A percentile compares a stretch with the other conserved stretches of the same genome.
Evolutionary conservation across 2,113 vertebrate species (phyloP).

Genomic region (Sterrhoptilus dennistouni): DNA sequence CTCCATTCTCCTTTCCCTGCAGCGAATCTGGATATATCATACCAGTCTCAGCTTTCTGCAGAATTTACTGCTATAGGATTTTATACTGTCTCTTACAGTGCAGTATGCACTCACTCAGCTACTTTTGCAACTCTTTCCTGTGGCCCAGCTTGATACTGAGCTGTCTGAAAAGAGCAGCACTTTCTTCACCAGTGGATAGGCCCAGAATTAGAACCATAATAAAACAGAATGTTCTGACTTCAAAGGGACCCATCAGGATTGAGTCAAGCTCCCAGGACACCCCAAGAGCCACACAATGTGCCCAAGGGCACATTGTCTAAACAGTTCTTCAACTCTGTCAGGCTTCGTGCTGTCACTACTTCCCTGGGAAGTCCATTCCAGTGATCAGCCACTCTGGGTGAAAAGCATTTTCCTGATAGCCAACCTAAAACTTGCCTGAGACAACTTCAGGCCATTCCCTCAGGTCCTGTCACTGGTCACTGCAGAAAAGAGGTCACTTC

Average conservation of each 20-base stretch:
- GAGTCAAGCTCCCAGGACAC: not conserved
- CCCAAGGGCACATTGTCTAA: not conserved
- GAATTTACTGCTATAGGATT: not conserved
- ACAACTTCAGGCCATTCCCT: not conserved
- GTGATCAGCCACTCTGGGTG: not conserved
- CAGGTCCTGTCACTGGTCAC: not conserved
- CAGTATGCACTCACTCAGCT: not conserved
- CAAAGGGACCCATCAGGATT: not conserved
- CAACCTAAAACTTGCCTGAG: not conserved
- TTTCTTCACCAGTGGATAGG: not conserved
- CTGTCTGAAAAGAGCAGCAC: not conserved
- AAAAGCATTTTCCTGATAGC: not conserved
- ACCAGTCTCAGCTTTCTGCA: not conserved
- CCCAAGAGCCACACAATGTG: not conserved
- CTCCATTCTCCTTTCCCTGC: not conserved
- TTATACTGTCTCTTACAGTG: not conserved
- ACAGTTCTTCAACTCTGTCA: not conserved
- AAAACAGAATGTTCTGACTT: not conserved
- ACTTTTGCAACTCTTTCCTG: not conserved
- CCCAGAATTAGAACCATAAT: not conserved
- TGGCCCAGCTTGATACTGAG: not conserved
- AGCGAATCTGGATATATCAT: not conserved
- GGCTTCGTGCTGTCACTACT: not conserved
- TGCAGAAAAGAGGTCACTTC: not conserved
- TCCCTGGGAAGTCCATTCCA: not conserved